Base-by-base conservation (phyloP, 2,888 invertebrate genomes). In the Digitonthophagus gazella region DNA sequence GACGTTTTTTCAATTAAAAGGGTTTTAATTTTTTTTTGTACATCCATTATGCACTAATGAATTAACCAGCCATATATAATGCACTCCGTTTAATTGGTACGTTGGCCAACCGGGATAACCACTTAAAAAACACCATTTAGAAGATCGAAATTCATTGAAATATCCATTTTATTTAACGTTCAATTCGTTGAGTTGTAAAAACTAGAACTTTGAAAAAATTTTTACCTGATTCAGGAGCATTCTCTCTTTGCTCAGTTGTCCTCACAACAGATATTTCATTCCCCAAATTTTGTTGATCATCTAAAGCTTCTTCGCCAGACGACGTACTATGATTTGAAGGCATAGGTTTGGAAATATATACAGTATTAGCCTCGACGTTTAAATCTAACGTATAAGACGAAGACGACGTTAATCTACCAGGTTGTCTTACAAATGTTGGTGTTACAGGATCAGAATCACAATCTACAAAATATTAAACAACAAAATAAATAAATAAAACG, bases 351-450 rank as follows among this genome's bases (percentile, higher is more conserved):
- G 85, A 86, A 65, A 87, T 77, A 56, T 87, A 87, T 0, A 87
- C 89, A 3, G 87, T 88, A 67, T 85, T 88, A n/a, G 87, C 86
- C 78, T 87, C 87, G n/a, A 89, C 79, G 79, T 90, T 88, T 67
- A 90, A 80, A 80, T 89, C 88, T 61, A 90, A 80, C 76, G 87
- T 87, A 76, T 88, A 90, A 67, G 87, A 87, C 0, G 82, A 81
- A 14, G 83, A 83, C 0, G 80, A 85, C n/a, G 78, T 77, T 55
- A 83, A 69, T 63, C 78, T 75, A 22, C 76, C 76, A 76, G 16
- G 82, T 76, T 76, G 81, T 79, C 64, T 77, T 76, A 71, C 83
- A 83, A 84, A 68, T 55, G 76, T 64, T 20, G 80, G 78, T 6
- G 79, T 78, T 44, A 78, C 65, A 68, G 79, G 79, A 71, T 84